These are phyloP conservation scores for Maniola jurtina DNA, from an alignment of 1,140 invertebrate genomes.

Conservation along the genomic window DNA sequence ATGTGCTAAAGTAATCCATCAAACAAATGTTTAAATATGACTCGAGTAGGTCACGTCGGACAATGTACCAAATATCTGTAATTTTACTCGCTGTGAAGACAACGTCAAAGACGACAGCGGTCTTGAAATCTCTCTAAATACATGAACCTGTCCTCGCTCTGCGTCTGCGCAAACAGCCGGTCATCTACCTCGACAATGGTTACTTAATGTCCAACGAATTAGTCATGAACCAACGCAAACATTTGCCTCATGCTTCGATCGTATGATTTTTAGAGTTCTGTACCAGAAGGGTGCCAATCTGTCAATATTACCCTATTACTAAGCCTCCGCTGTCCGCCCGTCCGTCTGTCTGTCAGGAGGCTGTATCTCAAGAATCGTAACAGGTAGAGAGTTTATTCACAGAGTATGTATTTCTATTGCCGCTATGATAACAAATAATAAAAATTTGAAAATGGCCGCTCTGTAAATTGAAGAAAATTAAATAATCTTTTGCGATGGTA, in stretches of 20 bases:
- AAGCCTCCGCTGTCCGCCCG: too few relatives aligned
- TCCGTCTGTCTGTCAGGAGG: too few relatives aligned
- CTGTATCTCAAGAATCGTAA: too few relatives aligned
- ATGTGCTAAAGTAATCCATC: constrained; percentile 51
- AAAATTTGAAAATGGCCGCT: too few relatives aligned
- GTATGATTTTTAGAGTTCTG: constrained; percentile 37
- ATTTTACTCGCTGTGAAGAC: constrained; percentile 26
- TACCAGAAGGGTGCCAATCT: too few relatives aligned
- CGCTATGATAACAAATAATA: too few relatives aligned
- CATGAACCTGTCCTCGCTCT: constrained; percentile 52
- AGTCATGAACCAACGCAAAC: constrained; percentile 60
- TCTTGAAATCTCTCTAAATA: constrained; percentile 47
- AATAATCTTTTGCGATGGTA: too few relatives aligned
- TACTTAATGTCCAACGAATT: constrained; percentile 70
- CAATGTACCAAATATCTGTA: constrained; percentile 44
- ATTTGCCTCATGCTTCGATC: constrained; percentile 48
- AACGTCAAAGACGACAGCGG: constrained; percentile 43
- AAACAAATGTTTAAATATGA: constrained; percentile 37
- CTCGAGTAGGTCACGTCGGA: constrained; percentile 40
- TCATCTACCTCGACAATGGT: constrained; percentile 64
- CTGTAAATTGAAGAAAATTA: too few relatives aligned
- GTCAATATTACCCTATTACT: too few relatives aligned
- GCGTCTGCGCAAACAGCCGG: constrained; percentile 58
- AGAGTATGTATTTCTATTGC: too few relatives aligned
- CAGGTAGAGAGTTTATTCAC: too few relatives aligned